phyloP scores from a whole-genome alignment of 2,797 vertebrate species.

The Chromis chromis region DNA sequence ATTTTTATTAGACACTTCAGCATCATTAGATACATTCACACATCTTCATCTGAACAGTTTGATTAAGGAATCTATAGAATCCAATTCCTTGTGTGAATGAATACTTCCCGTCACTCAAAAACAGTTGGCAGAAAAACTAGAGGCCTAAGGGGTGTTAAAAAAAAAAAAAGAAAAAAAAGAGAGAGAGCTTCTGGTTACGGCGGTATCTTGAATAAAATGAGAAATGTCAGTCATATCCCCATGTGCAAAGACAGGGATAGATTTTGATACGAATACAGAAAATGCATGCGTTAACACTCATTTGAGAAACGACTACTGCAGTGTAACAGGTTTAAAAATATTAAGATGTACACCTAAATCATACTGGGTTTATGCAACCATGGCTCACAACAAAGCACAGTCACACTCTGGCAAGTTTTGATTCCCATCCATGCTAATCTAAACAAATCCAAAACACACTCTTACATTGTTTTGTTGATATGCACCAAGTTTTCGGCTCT shows the following conservation, averaged over 20 bases:
- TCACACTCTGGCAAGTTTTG: constrained; percentile 4
- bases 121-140: constrained; percentile 33
- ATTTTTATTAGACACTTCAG: constrained; percentile 3
- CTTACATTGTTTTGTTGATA: constrained; percentile 3
- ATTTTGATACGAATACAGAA: constrained; percentile 1
- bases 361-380: background rate
- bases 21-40: constrained; percentile 16
- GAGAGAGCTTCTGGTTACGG: constrained; percentile 29
- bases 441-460: constrained; percentile 30
- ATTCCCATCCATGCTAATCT: constrained; percentile 11
- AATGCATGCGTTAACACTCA: background rate
- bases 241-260: background rate
- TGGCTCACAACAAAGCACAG: background rate
- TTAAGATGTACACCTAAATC: background rate
- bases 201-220: constrained; percentile 28
- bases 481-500: constrained; percentile 6
- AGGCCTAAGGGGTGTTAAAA: background rate
- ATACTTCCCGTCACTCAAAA: constrained; percentile 25
- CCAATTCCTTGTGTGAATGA: constrained; percentile 14
- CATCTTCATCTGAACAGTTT: constrained; percentile 6
- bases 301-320: background rate
- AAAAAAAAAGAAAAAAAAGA: background rate
- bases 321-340: background rate
- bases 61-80: constrained; percentile 25
- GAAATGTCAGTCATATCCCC: background rate